Conservation (phyloP, 2,113 vertebrate species). For the Callochromis pleurospilus region DNA sequence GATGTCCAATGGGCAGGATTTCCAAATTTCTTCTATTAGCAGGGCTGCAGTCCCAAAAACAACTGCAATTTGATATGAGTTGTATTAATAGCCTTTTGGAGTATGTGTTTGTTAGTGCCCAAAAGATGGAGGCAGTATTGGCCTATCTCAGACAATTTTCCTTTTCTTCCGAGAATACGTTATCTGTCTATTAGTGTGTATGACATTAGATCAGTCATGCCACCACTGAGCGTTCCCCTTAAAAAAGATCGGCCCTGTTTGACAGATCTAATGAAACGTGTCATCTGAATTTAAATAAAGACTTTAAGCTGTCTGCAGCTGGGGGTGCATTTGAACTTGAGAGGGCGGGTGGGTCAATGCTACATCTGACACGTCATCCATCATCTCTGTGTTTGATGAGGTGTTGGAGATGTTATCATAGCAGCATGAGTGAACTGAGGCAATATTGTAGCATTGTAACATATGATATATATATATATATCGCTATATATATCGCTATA, state of each 20-base stretch:
- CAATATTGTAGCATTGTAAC: background rate
- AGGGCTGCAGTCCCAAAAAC: background rate
- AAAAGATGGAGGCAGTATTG: background rate
- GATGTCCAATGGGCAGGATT: background rate
- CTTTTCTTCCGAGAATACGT: background rate
- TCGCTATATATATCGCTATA: too few species aligned
- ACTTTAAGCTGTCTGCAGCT: background rate
- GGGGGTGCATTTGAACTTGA: background rate
- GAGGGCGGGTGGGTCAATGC: background rate
- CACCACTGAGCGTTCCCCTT: background rate
- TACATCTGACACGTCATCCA: conserved; percentile 21
- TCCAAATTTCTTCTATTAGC: background rate
- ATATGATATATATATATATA: background rate
- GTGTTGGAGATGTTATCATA: background rate
- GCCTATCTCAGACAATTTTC: background rate
- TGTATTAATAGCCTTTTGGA: background rate
- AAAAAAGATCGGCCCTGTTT: background rate
- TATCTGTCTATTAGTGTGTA: background rate
- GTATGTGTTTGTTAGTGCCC: background rate
- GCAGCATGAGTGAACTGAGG: background rate
- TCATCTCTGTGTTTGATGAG: background rate
- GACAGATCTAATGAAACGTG: background rate
- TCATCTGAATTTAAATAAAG: background rate
- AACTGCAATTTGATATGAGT: background rate
- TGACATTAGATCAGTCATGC: background rate